Conservation (phyloP, 2,888 invertebrate species). For the Hyposoter dolosus region DNA sequence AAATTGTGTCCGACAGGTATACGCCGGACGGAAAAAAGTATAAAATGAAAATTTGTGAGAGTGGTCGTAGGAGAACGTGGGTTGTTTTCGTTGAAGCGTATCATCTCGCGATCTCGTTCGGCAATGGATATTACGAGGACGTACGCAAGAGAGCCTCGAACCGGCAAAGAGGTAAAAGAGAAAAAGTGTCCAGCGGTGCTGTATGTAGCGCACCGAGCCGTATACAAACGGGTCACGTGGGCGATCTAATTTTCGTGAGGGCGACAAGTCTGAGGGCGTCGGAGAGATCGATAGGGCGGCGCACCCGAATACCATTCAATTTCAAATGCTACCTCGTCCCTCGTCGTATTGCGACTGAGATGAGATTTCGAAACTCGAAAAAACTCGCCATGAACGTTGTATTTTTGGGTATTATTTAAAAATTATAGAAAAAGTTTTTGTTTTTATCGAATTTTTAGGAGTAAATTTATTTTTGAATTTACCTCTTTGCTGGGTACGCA, state of each 20-base stretch:
- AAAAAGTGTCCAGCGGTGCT: constrained; percentile 29
- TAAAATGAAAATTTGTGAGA: constrained; percentile 10
- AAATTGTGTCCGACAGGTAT: neutral
- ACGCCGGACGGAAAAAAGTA: neutral
- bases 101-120: constrained; percentile 41
- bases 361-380: neutral
- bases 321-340: neutral
- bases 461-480: constrained; percentile 79
- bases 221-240: constrained; percentile 39
- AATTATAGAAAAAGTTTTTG: neutral
- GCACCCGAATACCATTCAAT: constrained; percentile 7
- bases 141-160: neutral
- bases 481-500: constrained; percentile 99
- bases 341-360: neutral
- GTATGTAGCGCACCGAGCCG: constrained; percentile 37
- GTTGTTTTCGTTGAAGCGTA: constrained; percentile 42
- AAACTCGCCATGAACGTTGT: neutral
- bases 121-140: constrained; percentile 17
- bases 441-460: neutral
- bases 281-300: constrained; percentile 5
- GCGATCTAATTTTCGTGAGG: constrained; percentile 61
- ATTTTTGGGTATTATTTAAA: neutral
- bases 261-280: constrained; percentile 39
- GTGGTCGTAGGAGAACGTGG: constrained; percentile 25
- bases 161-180: neutral